Evolutionary conservation across 2,888 invertebrate genomes (phyloP).

Genomic region (Diaperis boleti): DNA sequence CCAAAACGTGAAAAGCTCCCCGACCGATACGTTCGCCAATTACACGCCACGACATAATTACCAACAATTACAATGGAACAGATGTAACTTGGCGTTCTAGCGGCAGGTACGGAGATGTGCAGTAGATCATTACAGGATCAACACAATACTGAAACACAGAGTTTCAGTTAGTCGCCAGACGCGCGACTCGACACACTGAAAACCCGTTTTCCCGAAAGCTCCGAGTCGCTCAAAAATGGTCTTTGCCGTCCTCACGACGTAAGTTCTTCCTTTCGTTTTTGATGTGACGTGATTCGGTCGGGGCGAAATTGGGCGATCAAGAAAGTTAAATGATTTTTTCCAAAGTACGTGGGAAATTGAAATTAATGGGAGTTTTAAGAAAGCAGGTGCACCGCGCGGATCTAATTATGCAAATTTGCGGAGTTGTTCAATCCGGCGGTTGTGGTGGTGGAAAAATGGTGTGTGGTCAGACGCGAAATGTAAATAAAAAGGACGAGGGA

Average conservation of each 20-base stretch:
- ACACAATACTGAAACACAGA: slow-evolving; percentile 37
- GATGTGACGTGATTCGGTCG: no score
- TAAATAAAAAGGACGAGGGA: no score
- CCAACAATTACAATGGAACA: slow-evolving; percentile 30
- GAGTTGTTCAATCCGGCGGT: no score
- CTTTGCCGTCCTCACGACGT: background rate
- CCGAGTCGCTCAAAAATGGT: background rate
- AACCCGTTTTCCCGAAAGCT: slow-evolving; percentile 15
- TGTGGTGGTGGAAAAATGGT: no score
- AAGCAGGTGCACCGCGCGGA: background rate
- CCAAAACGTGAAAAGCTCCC: slow-evolving; percentile 20
- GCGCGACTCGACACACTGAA: slow-evolving; percentile 33
- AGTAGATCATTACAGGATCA: slow-evolving; percentile 44
- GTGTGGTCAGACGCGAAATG: no score
- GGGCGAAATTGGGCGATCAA: no score
- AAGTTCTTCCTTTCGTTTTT: background rate
- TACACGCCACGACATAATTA: slow-evolving; percentile 35
- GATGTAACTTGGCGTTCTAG: slow-evolving; percentile 36
- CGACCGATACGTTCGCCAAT: background rate
- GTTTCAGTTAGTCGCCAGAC: slow-evolving; percentile 40
- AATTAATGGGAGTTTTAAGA: slow-evolving; percentile 17
- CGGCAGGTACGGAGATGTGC: slow-evolving; percentile 32
- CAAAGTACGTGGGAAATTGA: slow-evolving; percentile 13
- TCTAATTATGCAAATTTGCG: no score
- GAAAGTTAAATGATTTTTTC: slow-evolving; percentile 21